These are phyloP conservation scores for Diarsia rubi DNA, from an alignment of 2,888 invertebrate genomes.

Conservation along the genomic window DNA sequence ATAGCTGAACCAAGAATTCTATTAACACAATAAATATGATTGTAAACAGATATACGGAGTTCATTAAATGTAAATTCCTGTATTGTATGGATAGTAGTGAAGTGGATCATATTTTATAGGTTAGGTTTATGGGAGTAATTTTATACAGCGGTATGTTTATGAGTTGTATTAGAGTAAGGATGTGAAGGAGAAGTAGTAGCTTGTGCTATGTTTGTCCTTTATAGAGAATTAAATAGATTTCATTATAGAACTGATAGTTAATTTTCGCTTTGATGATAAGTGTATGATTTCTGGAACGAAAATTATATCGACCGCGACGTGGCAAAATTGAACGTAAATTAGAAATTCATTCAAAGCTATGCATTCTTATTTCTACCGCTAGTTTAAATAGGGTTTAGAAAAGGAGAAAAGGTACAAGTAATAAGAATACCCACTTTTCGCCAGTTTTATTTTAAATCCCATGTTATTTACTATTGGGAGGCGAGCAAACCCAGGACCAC, in stretches of 20 bases:
- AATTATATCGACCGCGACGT: background rate
- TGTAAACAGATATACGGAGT: constrained; percentile 2
- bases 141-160: constrained; percentile 6
- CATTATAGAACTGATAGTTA: background rate
- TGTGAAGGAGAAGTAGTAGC: background rate
- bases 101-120: constrained; percentile 17
- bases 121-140: constrained; percentile 20
- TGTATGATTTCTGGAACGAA: background rate
- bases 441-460: too few relatives aligned
- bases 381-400: background rate
- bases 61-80: constrained; percentile 40
- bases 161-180: background rate
- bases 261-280: background rate
- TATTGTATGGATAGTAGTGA: constrained; percentile 12
- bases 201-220: background rate
- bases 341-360: background rate
- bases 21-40: constrained; percentile 30
- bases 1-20: constrained; percentile 12
- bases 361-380: background rate
- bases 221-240: background rate
- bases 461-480: too few relatives aligned
- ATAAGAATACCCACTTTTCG: too few relatives aligned
- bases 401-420: too few relatives aligned
- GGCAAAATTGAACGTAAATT: background rate
- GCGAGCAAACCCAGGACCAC: too few relatives aligned